phyloP scores from a whole-genome alignment of 2,113 vertebrate species.

The Lagopus leucura region DNA sequence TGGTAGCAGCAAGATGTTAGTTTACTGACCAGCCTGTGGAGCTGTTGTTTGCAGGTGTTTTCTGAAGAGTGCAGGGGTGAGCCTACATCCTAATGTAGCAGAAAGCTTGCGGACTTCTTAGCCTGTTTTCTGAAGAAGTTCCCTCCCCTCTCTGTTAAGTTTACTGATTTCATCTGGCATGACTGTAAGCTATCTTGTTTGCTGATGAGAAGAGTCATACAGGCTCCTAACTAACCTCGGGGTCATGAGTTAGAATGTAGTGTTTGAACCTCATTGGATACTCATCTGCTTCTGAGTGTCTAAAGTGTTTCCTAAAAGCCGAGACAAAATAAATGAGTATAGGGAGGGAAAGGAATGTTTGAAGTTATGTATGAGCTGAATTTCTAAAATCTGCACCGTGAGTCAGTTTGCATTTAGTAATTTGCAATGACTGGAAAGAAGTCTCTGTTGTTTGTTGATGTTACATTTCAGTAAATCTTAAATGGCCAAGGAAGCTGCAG shows the following conservation, averaged over 20 bases:
- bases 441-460: neutral
- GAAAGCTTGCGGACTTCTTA: neutral
- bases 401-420: neutral
- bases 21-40: neutral
- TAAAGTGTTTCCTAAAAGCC: neutral
- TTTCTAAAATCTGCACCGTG: neutral
- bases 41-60: neutral
- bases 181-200: neutral
- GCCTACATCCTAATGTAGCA: neutral
- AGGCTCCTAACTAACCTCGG: neutral
- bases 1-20: neutral
- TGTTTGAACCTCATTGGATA: neutral
- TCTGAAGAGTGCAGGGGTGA: neutral
- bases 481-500: neutral
- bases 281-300: neutral
- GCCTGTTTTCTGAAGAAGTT: neutral
- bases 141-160: no score
- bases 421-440: neutral
- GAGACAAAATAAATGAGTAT: neutral
- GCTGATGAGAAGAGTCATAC: neutral
- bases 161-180: neutral
- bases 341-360: neutral
- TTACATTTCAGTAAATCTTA: conserved; percentile 12
- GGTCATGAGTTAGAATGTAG: neutral
- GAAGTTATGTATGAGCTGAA: neutral